Evolutionary conservation across 2,113 vertebrate genomes (phyloP), one percentile per base, ranked within the genome.

Genomic region (Oceanodroma tethys): DNA sequence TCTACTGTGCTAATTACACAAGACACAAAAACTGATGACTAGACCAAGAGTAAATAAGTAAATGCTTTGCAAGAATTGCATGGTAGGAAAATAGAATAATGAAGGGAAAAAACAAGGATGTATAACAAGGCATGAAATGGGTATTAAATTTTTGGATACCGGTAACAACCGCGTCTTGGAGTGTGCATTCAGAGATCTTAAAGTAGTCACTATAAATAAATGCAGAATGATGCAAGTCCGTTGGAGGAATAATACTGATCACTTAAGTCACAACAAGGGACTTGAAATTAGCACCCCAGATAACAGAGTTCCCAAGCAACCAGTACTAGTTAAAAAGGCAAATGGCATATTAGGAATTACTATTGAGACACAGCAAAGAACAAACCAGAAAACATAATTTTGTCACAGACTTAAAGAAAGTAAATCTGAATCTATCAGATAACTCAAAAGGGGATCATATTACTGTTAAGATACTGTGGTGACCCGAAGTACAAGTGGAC

Each of bases 391-490:
- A 81, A n/a, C 16, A 10, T 2, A 13, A 16, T 52, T 67, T 66
- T 42, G 45, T 55, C 2, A 1, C 23, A 7, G 62, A 10, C 18
- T 47, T 67, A 27, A 63, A 56, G 27, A 27, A 63, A 56, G 27
- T 3, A 32, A n/a, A 3, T 30, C 32, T 43, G n/a, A 50, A 47
- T 45, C 12, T 30, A 40, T 50, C n/a, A 29, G 72, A 5, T n/a
- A 1, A 48, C 25, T 40, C 30, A 2, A 3, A 52, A 14, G 19
- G 66, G 6, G 7, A 13, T 38, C 43, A 4, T 2, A 1, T 1
- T 29, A 7, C 63, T 68, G 13, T 3, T 16, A 7, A 5, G n/a
- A 3, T 43, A 4, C 2, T 21, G 52, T 6, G 47, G 36, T 26
- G n/a, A 30, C 20, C 50, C 43, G 63, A 47, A 60, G 34, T 7